Base-by-base conservation (phyloP, 2,888 invertebrate genomes). In the Synergus umbraculus region DNA sequence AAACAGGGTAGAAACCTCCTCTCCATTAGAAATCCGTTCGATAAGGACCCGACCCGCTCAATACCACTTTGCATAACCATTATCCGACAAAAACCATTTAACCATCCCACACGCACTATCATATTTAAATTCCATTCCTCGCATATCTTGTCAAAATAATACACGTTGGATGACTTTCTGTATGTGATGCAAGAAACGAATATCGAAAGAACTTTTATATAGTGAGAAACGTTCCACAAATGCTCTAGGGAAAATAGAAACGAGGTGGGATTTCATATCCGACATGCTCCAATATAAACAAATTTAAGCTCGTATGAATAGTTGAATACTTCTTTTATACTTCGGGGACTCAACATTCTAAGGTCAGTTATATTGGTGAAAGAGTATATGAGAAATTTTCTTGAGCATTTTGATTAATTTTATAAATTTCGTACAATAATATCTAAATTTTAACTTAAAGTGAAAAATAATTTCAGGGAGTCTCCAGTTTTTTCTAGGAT, bases 1-100 rank as follows among this genome's bases (percentile, higher is more conserved):
- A 54, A 22, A 73, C 29, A 54, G 37, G 69, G 69, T 15, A 46
- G 69, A 54, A 54, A 73, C 4, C 49, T 73, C 54, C 54, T 29
- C 3, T 29, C 29, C 46, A 73, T 37, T 49, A 73, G 69, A 73
- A 73, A 54, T 29, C 13, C n/a, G 49, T 49, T 29, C 29, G 69
- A 73, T 73, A 73, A 29, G n/a, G 49, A 15, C 49, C 46, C 69
- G 29, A 29, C 29, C 29, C 29, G 29, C 49, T 69, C 46, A 15
- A 49, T 73, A 29, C 69, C 15, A 73, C 54, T 46, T 49, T 67
- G 44, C 41, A 67, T 54, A n/a, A n/a, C n/a, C 5, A 54, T 49
- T 60, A 60, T 29, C 49, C 69, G 49, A 29, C 13, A 49, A 69
- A n/a, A 73, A 49, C 37, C 37, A 37, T 37, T 37, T 49, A 29